Evolutionary conservation across 2,113 vertebrate species (phyloP), one percentile per base, ranked within the genome.

Genomic region (Tyrannus savana): DNA sequence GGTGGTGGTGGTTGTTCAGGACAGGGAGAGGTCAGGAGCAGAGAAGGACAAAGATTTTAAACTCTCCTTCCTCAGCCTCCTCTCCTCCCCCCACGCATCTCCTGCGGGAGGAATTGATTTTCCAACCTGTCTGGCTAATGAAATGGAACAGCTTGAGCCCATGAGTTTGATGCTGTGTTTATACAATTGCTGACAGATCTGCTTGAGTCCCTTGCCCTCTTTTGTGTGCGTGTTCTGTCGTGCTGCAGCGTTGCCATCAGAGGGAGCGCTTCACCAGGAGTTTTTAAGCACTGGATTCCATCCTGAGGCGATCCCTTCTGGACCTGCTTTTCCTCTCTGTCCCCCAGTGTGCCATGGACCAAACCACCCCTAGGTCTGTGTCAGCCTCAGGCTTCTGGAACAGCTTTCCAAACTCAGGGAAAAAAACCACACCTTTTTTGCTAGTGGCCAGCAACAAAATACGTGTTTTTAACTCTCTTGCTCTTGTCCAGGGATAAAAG

Each of bases 161-260:
- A 93, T 95, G 95, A 95, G 91, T 93, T 95, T 90, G 90, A 76
- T 50, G 76, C 80, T 73, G 86, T 93, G 95, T 96, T 80, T 56
- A 25, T 74, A 6, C 82, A 71, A 10, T 74, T n/a, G 91, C 89
- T 96, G 83, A 18, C 71, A 66, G 87, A 35, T 84, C 73, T 73
- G 74, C 92, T 79, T 35, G 25, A 86, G 92, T 73, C 39, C 82
- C 68, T 58, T 88, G 87, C 78, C 76, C 82, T 72, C 56, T 58
- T 55, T 31, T 84, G 86, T 90, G 56, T 37, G n/a, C 58, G 15
- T 76, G 59, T 33, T n/a, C 42, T 91, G 96, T 66, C 15, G 49
- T 96, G 94, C 89, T 44, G 87, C 94, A 30, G 77, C 16, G 68
- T 46, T 91, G 72, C 96, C 97, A 4, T 82, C 89, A 79, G 97